Conservation (phyloP, 2,113 vertebrate genomes). For the Malurus alboscapulatus region DNA sequence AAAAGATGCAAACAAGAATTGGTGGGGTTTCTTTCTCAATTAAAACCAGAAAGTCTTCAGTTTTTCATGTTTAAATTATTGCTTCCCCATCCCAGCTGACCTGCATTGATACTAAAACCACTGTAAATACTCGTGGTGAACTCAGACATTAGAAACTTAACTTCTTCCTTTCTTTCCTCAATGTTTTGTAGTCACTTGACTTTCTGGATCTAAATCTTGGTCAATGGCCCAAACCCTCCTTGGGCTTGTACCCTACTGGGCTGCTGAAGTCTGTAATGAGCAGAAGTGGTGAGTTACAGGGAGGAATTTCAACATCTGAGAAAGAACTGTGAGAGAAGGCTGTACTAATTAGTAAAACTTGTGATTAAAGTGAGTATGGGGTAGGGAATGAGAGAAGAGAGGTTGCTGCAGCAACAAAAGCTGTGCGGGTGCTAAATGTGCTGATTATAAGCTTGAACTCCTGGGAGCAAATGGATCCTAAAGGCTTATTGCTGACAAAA, state of each 20-base stretch:
- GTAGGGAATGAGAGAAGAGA: not conserved
- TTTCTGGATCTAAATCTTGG: not conserved
- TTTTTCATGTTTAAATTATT: not conserved
- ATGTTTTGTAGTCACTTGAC: not conserved
- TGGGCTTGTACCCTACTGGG: not conserved
- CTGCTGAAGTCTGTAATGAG: not conserved
- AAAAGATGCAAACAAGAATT: not conserved
- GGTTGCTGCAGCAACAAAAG: constrained; percentile 32
- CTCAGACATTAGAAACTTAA: not conserved
- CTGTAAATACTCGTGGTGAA: not conserved
- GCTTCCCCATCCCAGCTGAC: not conserved
- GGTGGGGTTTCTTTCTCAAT: not conserved
- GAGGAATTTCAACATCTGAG: not conserved
- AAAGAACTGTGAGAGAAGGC: not conserved
- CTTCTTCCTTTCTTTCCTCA: not conserved
- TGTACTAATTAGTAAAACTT: constrained; percentile 1
- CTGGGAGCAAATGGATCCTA: not conserved
- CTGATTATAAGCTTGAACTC: constrained; percentile 2
- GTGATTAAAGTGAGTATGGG: not conserved
- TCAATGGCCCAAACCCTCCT: not conserved
- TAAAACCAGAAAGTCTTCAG: not conserved
- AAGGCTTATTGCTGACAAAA: not conserved
- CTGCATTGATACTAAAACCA: not conserved
- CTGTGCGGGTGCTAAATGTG: not conserved
- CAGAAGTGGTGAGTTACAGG: not conserved